phyloP scores from a whole-genome alignment of 2,888 invertebrate species.

The Diadromus collaris region DNA sequence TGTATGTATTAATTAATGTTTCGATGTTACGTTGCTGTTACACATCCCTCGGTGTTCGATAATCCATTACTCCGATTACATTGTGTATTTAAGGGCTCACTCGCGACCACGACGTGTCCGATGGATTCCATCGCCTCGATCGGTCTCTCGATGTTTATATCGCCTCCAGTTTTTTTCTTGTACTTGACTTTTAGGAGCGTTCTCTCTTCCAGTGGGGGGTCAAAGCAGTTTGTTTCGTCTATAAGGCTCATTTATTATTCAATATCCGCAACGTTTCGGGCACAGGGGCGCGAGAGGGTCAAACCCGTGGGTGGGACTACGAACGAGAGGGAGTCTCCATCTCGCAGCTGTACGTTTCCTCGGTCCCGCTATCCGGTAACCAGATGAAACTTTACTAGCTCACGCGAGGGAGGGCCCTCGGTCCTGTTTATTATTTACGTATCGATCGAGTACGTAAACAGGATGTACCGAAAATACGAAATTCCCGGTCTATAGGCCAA shows the following conservation, averaged over 20 bases:
- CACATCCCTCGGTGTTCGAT: conserved; percentile 18
- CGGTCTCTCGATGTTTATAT: background rate
- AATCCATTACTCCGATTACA: conserved; percentile 30
- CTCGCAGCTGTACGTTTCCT: conserved; percentile 13
- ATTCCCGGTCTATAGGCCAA: background rate
- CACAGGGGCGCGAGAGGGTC: conserved; percentile 21
- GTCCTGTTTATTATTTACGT: conserved; percentile 51
- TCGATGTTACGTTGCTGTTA: conserved; percentile 39
- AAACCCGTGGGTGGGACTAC: conserved; percentile 25
- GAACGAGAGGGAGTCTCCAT: conserved; percentile 26
- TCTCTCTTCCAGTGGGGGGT: conserved; percentile 1
- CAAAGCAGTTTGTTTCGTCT: conserved; percentile 24
- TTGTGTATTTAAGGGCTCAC: background rate
- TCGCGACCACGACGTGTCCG: background rate
- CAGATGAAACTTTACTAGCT: conserved; percentile 41
- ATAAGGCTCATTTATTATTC: conserved; percentile 42
- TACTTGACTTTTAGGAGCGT: background rate
- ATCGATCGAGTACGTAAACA: conserved; percentile 34
- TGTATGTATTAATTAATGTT: conserved; percentile 26
- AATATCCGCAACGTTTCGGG: conserved; percentile 39
- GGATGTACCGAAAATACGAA: conserved; percentile 31
- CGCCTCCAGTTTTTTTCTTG: background rate
- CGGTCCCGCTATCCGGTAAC: background rate
- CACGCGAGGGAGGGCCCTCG: conserved; percentile 26
- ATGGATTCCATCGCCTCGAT: background rate